Base-by-base conservation (phyloP, 2,113 vertebrate species). In the Paradoxurus hermaphroditus region DNA sequence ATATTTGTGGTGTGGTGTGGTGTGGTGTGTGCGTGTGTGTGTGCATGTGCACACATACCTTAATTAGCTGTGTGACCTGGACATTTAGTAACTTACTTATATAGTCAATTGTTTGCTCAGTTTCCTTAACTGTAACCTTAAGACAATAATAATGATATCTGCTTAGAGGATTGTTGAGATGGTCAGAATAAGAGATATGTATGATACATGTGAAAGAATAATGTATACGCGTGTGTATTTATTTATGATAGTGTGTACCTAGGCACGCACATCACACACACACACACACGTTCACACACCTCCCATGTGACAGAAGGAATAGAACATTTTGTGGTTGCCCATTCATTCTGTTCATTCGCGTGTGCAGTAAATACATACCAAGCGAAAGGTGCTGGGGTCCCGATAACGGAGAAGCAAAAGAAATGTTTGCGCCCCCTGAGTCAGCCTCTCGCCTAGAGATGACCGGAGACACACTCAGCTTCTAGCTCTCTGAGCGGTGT, bases 291-390 rank as follows among this genome's bases (percentile, higher is more conserved):
- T 29, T 73, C 11, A 44, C 53, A 31, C 3, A 4, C 21, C 31
- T 81, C 31, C 63, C 34, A 4, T 0, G 0, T 18, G 13, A 62
- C 72, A 83, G 68, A 49, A 31, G 5, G 62, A 51, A 65, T 73
- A 18, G 11, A 62, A 41, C 15, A 12, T 59, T 29, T 11, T 1
- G 39, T 36, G 16, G 10, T 4, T 4, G 29, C 7, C 19, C 68
- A 7, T 14, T 44, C 39, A 5, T 81, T 56, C 31, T 7, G 46
- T 34, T 72, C 25, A 34, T 11, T 36, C 18, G 3, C 23, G 27
- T 3, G 18, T 1, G 4, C 8, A 31, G 1, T 0, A 10, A 34
- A n/a, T 3, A 8, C 0, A 0, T 34, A 29, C 1, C n/a, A 7
- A 67, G 8, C 41, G 41, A 46, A 77, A 77, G 41, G 41, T 0